Evolutionary conservation across 2,888 invertebrate species (phyloP).

Genomic region (Azorinus chamasolen): DNA sequence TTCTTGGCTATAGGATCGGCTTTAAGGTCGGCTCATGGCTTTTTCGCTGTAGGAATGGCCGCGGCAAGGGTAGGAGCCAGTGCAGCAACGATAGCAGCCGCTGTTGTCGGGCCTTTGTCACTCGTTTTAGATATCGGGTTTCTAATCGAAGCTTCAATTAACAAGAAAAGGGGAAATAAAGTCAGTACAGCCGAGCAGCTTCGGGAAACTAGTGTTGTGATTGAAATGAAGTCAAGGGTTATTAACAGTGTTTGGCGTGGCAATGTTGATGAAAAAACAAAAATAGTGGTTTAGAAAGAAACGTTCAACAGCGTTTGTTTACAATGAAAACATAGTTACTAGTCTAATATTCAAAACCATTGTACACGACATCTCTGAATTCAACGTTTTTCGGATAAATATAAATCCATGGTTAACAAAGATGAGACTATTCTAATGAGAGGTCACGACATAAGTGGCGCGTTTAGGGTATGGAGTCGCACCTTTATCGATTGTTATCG

Average conservation of each 20-base stretch:
- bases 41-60: neutral
- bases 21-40: neutral
- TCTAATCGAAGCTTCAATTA: slow-evolving; percentile 18
- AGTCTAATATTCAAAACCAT: too few species aligned
- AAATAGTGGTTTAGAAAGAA: too few species aligned
- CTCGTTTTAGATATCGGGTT: slow-evolving; percentile 16
- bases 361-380: too few species aligned
- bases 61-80: slow-evolving; percentile 5
- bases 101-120: slow-evolving; percentile 21
- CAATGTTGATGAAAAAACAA: neutral
- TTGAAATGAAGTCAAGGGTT: slow-evolving; percentile 4
- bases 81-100: slow-evolving; percentile 3
- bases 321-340: too few species aligned
- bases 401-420: too few species aligned
- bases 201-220: neutral
- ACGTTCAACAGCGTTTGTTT: too few species aligned
- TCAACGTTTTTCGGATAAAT: too few species aligned
- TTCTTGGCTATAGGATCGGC: slow-evolving; percentile 26
- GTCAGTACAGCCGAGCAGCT: slow-evolving; percentile 3
- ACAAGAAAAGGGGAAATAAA: slow-evolving; percentile 11
- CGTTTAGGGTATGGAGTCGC: too few species aligned
- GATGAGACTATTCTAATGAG: too few species aligned
- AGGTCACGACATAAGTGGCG: too few species aligned
- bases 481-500: too few species aligned
- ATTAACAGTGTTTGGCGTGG: slow-evolving; percentile 6